These are phyloP conservation scores for Emys orbicularis DNA, from an alignment of 2,797 vertebrate genomes.

Conservation along the genomic window DNA sequence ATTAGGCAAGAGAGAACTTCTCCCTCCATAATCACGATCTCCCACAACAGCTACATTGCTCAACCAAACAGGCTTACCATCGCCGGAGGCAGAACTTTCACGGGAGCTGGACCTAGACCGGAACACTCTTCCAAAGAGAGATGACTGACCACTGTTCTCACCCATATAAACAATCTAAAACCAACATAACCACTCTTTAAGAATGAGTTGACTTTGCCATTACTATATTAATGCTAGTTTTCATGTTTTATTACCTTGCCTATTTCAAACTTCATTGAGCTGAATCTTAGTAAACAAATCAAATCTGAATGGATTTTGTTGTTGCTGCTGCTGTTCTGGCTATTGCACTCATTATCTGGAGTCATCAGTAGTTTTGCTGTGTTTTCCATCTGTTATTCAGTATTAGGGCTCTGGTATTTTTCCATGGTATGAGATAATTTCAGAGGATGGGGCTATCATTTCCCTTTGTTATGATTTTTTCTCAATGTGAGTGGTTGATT, in stretches of 20 bases:
- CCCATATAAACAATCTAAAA: neutral
- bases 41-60: neutral
- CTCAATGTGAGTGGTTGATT: neutral
- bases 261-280: constrained; percentile 40
- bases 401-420: constrained; percentile 24
- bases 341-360: constrained; percentile 49
- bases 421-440: constrained; percentile 25
- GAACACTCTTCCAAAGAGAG: neutral
- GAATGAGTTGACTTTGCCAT: neutral
- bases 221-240: neutral
- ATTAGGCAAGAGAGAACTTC: neutral
- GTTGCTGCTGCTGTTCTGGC: neutral
- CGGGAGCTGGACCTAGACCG: neutral
- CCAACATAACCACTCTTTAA: fast-evolving
- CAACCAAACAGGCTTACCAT: neutral
- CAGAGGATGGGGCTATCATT: constrained; percentile 26
- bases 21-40: neutral
- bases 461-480: constrained; percentile 30
- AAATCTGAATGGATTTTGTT: constrained; percentile 38
- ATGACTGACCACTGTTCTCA: neutral
- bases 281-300: constrained; percentile 38
- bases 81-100: fast-evolving
- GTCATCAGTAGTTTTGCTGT: constrained; percentile 58
- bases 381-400: constrained; percentile 57
- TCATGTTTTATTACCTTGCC: neutral